Base-by-base conservation (phyloP, 2,113 vertebrate species). In the Pomatorhinus ruficollis region DNA sequence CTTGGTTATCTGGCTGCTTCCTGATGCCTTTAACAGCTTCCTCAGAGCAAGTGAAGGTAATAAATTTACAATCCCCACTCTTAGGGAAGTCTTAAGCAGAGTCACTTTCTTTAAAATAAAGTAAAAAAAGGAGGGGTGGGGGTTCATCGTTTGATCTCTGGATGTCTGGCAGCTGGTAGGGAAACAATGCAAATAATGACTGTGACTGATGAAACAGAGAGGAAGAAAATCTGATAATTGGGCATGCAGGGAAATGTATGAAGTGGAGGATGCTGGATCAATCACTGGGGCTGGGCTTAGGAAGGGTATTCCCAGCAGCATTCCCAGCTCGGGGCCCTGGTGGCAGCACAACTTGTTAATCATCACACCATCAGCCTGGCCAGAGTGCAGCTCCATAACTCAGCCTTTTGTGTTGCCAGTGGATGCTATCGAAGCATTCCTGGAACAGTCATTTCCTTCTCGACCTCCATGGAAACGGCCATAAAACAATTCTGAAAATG, bases 401-500 rank as follows among this genome's bases (percentile, higher is more conserved):
- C 93, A 75, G 95, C 95, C 91, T 80, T 93, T 92, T 92, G 78
- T 96, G 95, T 61, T 88, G 78, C 94, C 54, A 40, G 44, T 92
- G 96, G 91, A 93, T 96, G 96, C 96, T 97, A 94, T 96, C 87
- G 94, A 83, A 88, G 91, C 96, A 94, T 98, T 98, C 97, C 97
- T 98, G 97, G 96, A 97, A 97, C 96, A 95, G 87, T 93, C 89
- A 98, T 98, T 98, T 98, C 98, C 97, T 87, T 96, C 97, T 91
- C 95, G 95, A 97, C 97, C 97, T 98, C 97, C 75, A 60, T 70
- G 95, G 97, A 98, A 83, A 93, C 90, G 92, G 97, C 88, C 96
- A 93, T 97, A 98, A 98, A 98, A 78, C 97, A 98, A 98, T 97
- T 95, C 97, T 81, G 92, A 81, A 98, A 97, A 98, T 75, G 97